These are phyloP conservation scores for Zalophus californianus DNA, from an alignment of 2,797 vertebrate genomes.

Conservation along the genomic window DNA sequence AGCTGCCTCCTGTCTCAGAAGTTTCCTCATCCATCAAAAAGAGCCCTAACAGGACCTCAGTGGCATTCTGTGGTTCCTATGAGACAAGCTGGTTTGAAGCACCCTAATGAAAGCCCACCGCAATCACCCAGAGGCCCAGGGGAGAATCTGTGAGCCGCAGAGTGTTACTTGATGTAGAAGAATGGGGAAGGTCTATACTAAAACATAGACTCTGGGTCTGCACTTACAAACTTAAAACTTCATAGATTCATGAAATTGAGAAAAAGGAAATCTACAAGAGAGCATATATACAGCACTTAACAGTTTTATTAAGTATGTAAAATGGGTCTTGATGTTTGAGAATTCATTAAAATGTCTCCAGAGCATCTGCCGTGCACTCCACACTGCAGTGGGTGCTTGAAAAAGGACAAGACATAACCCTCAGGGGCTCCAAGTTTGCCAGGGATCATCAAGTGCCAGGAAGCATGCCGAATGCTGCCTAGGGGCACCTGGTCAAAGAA, in stretches of 20 bases:
- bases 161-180: not conserved
- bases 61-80: not conserved
- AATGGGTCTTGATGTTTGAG: not conserved
- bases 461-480: not conserved
- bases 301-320: not conserved
- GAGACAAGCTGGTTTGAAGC: not conserved
- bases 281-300: not conserved
- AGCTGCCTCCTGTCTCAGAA: not conserved
- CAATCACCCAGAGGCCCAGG: not conserved
- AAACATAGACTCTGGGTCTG: not conserved
- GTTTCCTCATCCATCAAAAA: not conserved
- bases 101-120: not conserved
- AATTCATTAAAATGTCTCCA: conserved; percentile 8
- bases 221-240: not conserved
- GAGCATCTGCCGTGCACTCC: not conserved
- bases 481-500: not conserved
- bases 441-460: not conserved
- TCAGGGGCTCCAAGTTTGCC: not conserved
- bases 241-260: not conserved
- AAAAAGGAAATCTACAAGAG: conserved; percentile 43
- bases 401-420: not conserved
- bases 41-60: not conserved
- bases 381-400: not conserved
- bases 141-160: not conserved
- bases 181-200: not conserved